phyloP scores from a whole-genome alignment of 2,797 vertebrate species.

The Scomberomorus guttatus region DNA sequence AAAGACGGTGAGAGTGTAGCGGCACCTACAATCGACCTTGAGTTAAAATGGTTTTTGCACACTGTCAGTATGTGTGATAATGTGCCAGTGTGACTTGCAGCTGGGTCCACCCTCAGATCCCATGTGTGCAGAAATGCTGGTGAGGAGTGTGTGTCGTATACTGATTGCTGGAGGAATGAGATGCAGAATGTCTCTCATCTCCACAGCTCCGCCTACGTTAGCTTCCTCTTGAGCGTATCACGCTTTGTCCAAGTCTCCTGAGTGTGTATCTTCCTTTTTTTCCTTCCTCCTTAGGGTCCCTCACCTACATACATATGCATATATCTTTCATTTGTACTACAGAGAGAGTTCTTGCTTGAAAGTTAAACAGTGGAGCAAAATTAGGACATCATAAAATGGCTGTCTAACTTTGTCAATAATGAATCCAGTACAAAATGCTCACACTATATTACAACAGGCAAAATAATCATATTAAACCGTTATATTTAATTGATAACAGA shows the following conservation, averaged over 20 bases:
- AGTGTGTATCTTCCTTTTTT: not conserved
- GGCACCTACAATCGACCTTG: not conserved
- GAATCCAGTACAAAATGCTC: not conserved
- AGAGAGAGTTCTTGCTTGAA: not conserved
- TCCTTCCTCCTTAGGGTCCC: not conserved
- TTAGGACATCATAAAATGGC: not conserved
- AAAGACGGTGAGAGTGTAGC: not conserved
- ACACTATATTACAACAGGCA: not conserved
- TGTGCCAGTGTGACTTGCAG: constrained; percentile 13
- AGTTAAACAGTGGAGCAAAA: not conserved
- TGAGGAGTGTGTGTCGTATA: not conserved
- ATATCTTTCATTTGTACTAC: not conserved
- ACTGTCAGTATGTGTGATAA: constrained; percentile 22
- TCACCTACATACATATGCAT: not conserved
- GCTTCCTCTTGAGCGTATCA: not conserved
- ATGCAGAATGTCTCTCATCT: not conserved
- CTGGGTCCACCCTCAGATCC: constrained; percentile 1
- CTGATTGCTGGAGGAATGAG: not conserved
- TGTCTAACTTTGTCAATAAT: not conserved
- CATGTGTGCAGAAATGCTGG: constrained; percentile 16
- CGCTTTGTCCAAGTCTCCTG: not conserved
- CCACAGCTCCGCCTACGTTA: not conserved
- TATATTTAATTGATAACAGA: not conserved
- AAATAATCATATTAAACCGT: not conserved
- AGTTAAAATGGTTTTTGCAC: constrained; percentile 16